phyloP scores from a whole-genome alignment of 2,797 vertebrate genomes.

The Hypotaenidia okinawae region DNA sequence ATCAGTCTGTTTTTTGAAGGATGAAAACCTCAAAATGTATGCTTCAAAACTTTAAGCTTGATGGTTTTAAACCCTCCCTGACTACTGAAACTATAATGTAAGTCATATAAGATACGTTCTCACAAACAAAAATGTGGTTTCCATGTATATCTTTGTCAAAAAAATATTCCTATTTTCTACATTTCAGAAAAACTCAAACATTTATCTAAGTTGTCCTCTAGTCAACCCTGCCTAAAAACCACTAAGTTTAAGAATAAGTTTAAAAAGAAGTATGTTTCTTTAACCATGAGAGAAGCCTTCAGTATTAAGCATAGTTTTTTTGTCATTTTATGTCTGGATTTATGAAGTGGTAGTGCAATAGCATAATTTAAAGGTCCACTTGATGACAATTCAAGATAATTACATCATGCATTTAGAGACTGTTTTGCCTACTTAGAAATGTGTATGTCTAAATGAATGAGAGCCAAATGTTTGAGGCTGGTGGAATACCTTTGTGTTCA shows the following conservation, averaged over 20 bases:
- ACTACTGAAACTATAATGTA: background rate
- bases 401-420: background rate
- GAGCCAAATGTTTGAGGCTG: background rate
- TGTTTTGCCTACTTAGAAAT: background rate
- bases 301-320: background rate
- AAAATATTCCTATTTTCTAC: background rate
- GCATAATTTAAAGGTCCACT: background rate
- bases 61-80: background rate
- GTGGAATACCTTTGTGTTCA: background rate
- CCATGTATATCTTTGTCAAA: background rate
- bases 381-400: conserved; percentile 13
- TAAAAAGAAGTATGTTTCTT: background rate
- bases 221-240: background rate
- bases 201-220: background rate
- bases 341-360: background rate
- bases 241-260: background rate
- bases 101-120: background rate
- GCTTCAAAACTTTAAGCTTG: background rate
- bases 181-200: background rate
- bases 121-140: background rate
- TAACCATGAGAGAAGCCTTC: background rate
- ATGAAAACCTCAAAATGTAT: background rate
- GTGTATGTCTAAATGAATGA: background rate
- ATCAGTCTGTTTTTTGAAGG: background rate
- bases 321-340: background rate